Evolutionary conservation across 2,113 vertebrate genomes (phyloP).

Genomic region (Ahaetulla prasina): DNA sequence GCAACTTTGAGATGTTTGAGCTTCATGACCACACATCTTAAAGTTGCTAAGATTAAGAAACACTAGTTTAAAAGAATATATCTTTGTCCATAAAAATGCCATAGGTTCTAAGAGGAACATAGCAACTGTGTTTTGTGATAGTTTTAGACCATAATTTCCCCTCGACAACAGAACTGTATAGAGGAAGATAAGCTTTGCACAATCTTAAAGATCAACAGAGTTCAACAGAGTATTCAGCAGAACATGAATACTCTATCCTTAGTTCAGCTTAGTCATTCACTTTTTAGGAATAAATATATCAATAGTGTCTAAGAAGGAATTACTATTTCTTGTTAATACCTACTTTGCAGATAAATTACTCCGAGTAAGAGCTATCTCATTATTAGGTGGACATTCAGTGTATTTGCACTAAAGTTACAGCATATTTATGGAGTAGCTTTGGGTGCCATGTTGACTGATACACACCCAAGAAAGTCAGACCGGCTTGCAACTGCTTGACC

Average conservation of each 20-base stretch:
- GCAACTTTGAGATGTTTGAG: not conserved
- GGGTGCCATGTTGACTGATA: not conserved
- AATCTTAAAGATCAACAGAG: not conserved
- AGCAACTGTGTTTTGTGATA: not conserved
- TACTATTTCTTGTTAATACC: not conserved
- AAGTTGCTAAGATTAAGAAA: not conserved
- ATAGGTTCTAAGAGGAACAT: not conserved
- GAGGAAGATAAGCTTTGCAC: not conserved
- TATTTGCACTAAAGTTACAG: not conserved
- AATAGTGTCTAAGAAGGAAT: not conserved
- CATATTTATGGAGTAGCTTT: not conserved
- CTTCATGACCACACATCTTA: not conserved
- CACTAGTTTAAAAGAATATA: not conserved
- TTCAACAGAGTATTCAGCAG: not conserved
- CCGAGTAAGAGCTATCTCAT: not conserved
- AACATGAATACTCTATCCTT: not conserved
- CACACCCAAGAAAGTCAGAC: not conserved
- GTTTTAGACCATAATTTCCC: not conserved
- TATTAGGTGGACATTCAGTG: not conserved
- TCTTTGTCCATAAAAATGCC: not conserved
- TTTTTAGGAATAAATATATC: not conserved
- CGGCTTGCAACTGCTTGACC: not conserved
- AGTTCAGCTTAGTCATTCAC: not conserved
- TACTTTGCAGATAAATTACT: not conserved
- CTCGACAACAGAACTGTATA: not conserved